Evolutionary conservation across 2,888 invertebrate genomes (phyloP).

Genomic region (Axea sp.): DNA sequence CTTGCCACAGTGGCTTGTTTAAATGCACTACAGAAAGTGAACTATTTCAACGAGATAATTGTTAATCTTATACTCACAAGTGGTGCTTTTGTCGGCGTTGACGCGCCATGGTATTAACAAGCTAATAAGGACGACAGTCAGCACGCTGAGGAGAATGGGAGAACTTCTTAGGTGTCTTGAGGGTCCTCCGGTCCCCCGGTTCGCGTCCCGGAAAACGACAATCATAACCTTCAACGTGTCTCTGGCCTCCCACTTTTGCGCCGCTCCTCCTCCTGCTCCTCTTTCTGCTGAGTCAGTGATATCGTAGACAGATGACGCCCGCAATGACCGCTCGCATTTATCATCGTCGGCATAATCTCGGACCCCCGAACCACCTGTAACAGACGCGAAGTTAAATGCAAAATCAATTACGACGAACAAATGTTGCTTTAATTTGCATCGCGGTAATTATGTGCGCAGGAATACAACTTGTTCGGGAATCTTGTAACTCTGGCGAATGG

Average conservation of each 20-base stretch:
- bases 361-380: conserved; percentile 22
- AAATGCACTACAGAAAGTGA: too few relatives aligned
- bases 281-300: conserved; percentile 43
- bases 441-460: not conserved
- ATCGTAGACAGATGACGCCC: conserved; percentile 29
- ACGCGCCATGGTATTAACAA: conserved; percentile 64
- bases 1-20: too few relatives aligned
- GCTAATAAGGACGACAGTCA: conserved; percentile 34
- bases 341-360: conserved; percentile 49
- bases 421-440: too few relatives aligned
- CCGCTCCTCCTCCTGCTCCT: conserved; percentile 24
- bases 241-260: conserved; percentile 60
- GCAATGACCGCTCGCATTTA: conserved; percentile 41
- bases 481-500: too few relatives aligned
- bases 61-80: conserved; percentile 70
- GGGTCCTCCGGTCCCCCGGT: conserved; percentile 57
- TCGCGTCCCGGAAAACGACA: conserved; percentile 65
- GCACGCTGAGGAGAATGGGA: conserved; percentile 11
- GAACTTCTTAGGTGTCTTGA: conserved; percentile 41
- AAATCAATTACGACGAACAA: conserved; percentile 2
- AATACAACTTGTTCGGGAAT: too few relatives aligned
- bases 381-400: too few relatives aligned
- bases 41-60: not conserved
- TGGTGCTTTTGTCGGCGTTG: conserved; percentile 71
- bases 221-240: conserved; percentile 65